phyloP scores from a whole-genome alignment of 1,140 invertebrate genomes.

The Diorhabda elongata region DNA sequence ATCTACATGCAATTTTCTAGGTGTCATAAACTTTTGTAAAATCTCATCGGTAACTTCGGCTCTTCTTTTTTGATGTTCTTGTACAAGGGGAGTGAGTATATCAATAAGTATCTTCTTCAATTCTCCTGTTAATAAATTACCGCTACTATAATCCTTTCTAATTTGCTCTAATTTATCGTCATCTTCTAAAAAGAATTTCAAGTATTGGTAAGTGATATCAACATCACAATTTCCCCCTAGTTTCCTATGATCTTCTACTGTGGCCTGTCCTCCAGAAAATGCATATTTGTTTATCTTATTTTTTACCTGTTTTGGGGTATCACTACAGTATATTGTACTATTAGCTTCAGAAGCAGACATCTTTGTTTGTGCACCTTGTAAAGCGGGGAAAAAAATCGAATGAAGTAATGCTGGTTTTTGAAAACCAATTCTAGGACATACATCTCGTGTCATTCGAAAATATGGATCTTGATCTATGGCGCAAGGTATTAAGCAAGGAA shows the following conservation, averaged over 20 bases:
- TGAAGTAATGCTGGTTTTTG: constrained; percentile 94
- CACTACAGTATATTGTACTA: constrained; percentile 91
- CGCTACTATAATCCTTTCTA: constrained; percentile 79
- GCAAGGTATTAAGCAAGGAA: constrained; percentile 94
- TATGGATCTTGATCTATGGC: constrained; percentile 99
- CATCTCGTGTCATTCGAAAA: constrained; percentile 97
- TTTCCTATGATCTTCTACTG: constrained; percentile 87
- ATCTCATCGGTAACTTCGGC: constrained; percentile 82
- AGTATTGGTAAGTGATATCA: constrained; percentile 94
- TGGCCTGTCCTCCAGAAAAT: constrained; percentile 93
- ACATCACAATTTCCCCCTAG: constrained; percentile 93
- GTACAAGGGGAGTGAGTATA: constrained; percentile 68
- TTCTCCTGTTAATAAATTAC: constrained; percentile 88
- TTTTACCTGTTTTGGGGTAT: constrained; percentile 95
- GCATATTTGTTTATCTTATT: constrained; percentile 98
- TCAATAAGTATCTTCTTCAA: constrained; percentile 90
- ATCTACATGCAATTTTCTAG: constrained; percentile 61
- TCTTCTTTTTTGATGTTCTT: constrained; percentile 76
- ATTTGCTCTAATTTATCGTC: constrained; percentile 80
- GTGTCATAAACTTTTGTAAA: constrained; percentile 78
- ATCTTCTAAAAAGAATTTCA: constrained; percentile 94
- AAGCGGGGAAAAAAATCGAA: constrained; percentile 90
- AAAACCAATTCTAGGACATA: constrained; percentile 85
- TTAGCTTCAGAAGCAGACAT: constrained; percentile 96
- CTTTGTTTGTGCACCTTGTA: constrained; percentile 95